Base-by-base conservation (phyloP, 1,140 invertebrate species). In the Parasteatoda tepidariorum region DNA sequence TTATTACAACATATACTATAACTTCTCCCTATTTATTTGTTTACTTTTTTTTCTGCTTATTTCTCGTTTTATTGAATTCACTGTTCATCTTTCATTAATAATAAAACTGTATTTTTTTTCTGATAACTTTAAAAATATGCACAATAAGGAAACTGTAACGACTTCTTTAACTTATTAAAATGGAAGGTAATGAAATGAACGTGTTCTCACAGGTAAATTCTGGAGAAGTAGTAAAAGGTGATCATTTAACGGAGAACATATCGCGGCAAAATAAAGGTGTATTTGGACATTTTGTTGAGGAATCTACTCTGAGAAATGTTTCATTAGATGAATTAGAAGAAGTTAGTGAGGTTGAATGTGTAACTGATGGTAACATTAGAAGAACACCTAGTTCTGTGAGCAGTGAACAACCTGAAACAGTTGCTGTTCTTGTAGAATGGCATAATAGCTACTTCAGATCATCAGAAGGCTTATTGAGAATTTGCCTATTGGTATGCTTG, bases 231-330 rank as follows among this genome's bases (percentile, higher is more conserved):
- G 73, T 76, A 57, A 73, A 74, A 74, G 68, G 67, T 9, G 81
- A 83, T 6, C 61, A 28, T 28, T 22, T 55, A 13, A 66, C 22
- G 54, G 81, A 74, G 11, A 82, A 71, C 55, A 70, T 82, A 82
- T 38, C 67, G 78, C 66, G 67, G 7, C 34, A 83, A 7, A 83
- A 67, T 78, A 75, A 76, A 78, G 24, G 83, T 34, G 83, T 62
- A 13, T 84, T 76, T 78, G n/a, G 73, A 68, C 83, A 84, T 68
- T 76, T 84, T 48, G 83, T 76, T 30, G 83, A 84, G 48, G 83
- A 84, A 76, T 76, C 73, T 54, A 76, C 83, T 11, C 55, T 84
- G 22, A 55, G 83, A 84, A 84, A 78, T 84, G 48, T 84, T 64
- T 73, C 73, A 18, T 30, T 84, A n/a, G 83, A 84, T 78, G 83